Percentiles rank a stretch among this genome's conserved stretches.
Conservation (phyloP, 37 sponge, comb jelly and placozoan genomes). For the Axinella damicornis region DNA sequence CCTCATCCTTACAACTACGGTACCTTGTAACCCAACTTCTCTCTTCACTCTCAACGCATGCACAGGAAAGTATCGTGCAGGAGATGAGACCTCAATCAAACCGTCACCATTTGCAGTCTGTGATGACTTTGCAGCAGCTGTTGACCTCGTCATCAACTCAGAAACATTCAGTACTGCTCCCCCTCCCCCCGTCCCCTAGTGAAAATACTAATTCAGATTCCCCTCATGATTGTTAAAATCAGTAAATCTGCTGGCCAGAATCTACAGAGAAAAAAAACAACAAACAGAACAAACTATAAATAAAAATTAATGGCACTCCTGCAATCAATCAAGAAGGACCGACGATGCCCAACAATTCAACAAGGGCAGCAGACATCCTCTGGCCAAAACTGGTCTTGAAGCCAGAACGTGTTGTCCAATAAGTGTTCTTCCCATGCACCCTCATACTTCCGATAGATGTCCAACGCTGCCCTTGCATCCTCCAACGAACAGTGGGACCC, state of each 20-base stretch:
- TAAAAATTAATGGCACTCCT: no score
- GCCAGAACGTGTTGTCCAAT: background rate
- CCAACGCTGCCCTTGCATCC: slow-evolving; percentile 87
- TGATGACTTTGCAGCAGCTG: slow-evolving; percentile 59
- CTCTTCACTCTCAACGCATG: background rate
- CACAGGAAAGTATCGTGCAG: slow-evolving; percentile 67
- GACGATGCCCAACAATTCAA: no score
- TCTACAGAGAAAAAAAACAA: no score
- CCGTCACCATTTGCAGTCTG: slow-evolving; percentile 43
- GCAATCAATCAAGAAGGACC: no score
- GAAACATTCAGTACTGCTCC: no score
- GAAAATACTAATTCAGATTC: no score
- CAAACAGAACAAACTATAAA: no score
- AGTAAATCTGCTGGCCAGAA: no score
- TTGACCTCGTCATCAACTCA: slow-evolving; percentile 25
- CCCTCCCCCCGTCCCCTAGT: no score
- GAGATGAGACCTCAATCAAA: slow-evolving; percentile 49
- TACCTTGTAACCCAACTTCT: background rate
- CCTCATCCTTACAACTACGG: background rate
- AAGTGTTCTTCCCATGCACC: slow-evolving; percentile 63
- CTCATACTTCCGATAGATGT: slow-evolving; percentile 53
- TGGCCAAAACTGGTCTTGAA: slow-evolving; percentile 26
- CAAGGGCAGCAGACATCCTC: background rate
- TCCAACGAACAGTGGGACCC: slow-evolving; percentile 81
- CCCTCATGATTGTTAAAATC: no score